A percentile compares a stretch with the other conserved stretches of the same genome.
These are phyloP conservation scores for Oxyruncus cristatus DNA, from an alignment of 2,113 vertebrate species.

Conservation along the genomic window DNA sequence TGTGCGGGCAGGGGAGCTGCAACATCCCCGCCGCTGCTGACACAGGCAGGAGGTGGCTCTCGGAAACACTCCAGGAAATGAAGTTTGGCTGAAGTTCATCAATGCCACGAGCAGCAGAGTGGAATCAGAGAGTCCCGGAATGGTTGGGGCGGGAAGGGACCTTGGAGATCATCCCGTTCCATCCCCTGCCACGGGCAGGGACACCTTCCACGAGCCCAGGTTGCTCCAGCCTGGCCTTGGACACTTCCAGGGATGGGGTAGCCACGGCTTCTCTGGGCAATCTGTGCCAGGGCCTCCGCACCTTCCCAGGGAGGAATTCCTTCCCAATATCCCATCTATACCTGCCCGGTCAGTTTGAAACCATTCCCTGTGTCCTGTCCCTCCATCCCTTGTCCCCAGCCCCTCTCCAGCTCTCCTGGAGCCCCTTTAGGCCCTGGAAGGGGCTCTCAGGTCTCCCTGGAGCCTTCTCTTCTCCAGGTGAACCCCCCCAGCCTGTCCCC, in stretches of 20 bases:
- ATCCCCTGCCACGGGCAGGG: neutral
- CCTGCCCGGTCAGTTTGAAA: neutral
- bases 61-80: neutral
- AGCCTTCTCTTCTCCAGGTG: neutral
- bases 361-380: neutral
- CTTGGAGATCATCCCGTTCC: neutral
- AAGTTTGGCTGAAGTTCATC: neutral
- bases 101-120: rapidly evolving
- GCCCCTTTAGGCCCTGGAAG: neutral
- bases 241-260: neutral
- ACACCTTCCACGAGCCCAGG: neutral
- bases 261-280: neutral
- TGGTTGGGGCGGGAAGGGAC: neutral
- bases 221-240: neutral
- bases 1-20: neutral
- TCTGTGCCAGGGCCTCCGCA: neutral
- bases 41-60: neutral
- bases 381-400: neutral
- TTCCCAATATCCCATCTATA: neutral
- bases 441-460: neutral
- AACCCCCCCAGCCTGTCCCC: neutral
- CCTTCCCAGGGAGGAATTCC: neutral
- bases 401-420: neutral
- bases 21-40: neutral
- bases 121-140: neutral